Base-by-base conservation (phyloP, 2,113 vertebrate species). In the Paracyprichromis sp. region DNA sequence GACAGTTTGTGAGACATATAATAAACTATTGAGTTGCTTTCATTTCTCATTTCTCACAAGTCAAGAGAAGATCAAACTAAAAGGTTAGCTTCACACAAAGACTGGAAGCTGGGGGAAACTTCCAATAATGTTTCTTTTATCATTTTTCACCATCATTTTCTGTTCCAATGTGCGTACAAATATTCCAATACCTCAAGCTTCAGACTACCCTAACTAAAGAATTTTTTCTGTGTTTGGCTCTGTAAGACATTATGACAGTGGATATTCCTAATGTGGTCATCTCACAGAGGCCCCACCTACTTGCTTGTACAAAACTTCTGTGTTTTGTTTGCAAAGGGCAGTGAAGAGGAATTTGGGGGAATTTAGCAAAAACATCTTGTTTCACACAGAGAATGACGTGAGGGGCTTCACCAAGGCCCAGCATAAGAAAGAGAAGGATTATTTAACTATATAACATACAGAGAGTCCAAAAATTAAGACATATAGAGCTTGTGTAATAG, bases 1-100 rank as follows among this genome's bases (percentile, higher is more conserved):
- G 57, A 92, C 86, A 92, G 56, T 86, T 91, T 63, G 45, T 86
- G 56, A 82, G 16, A 53, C 13, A 36, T 45, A 88, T 43, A 84
- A 40, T 24, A 21, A 10, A 10, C 26, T 34, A 50, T 34, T 52
- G 45, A 76, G 71, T 29, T 76, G 71, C 24, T 29, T 24, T 24
- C 24, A 24, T 76, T 76, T 43, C 43, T 76, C 16, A 76, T 50
- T 47, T 76, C 43, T 50, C 16, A 29, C 71, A 40, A 19, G 9
- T 29, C 16, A 19, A 12, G 43, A 50, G 43, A 76, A 76, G 71
- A 29, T 50, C 9, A 76, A 31, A 50, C 21, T 19, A 76, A 47
- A 29, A 29, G 40, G 17, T 78, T 52, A 78, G 43, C 71, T 29
- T 17, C 40, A 47, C 6, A 31, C 16, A 26, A 19, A 76, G 9